These are phyloP conservation scores for Pollenia labialis DNA, from an alignment of 2,888 invertebrate species.

Conservation along the genomic window DNA sequence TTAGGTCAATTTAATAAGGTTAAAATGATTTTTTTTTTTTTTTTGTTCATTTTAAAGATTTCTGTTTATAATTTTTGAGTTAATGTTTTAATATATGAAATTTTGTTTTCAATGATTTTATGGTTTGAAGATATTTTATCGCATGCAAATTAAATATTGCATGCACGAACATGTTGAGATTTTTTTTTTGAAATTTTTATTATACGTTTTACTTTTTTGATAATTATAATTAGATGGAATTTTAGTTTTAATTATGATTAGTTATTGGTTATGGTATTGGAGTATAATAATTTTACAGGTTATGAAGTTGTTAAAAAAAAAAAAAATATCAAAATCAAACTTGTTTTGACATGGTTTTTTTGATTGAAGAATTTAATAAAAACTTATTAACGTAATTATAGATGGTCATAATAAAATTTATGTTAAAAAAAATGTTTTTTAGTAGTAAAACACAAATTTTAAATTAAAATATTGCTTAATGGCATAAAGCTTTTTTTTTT, in stretches of 20 bases:
- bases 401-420: constrained; percentile 16
- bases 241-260: constrained; percentile 72
- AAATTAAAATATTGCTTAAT: constrained; percentile 55
- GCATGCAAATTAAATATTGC: constrained; percentile 75
- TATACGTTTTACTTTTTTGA: constrained; percentile 38
- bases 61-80: constrained; percentile 26
- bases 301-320: constrained; percentile 4
- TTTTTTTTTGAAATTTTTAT: constrained; percentile 13
- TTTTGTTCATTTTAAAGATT: constrained; percentile 22
- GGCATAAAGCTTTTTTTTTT: constrained; percentile 24
- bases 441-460: background rate
- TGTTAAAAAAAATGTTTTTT: background rate
- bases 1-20: constrained; percentile 74
- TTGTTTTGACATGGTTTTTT: constrained; percentile 49
- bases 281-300: constrained; percentile 2
- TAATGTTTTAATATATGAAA: constrained; percentile 21
- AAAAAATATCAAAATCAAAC: constrained; percentile 8
- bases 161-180: constrained; percentile 70
- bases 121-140: constrained; percentile 70
- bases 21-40: constrained; percentile 61
- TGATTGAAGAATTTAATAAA: background rate
- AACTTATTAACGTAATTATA: constrained; percentile 22
- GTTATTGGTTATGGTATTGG: constrained; percentile 56
- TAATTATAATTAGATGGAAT: constrained; percentile 74
- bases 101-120: constrained; percentile 70